These are phyloP conservation scores for Drosophila asahinai DNA, from an alignment of 1,140 invertebrate genomes.

Conservation along the genomic window DNA sequence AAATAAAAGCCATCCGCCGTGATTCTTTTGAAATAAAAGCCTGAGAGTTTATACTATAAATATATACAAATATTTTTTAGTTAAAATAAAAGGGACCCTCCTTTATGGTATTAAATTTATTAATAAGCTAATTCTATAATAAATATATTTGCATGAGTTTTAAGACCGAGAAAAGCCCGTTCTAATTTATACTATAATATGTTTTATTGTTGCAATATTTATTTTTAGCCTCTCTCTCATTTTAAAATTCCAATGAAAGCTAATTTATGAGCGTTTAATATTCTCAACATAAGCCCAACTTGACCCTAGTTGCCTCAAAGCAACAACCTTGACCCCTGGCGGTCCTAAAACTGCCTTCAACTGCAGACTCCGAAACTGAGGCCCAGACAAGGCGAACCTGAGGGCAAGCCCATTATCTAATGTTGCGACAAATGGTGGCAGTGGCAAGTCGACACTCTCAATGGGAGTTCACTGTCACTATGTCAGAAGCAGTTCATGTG, in stretches of 20 bases:
- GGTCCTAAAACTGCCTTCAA: slow-evolving; percentile 19
- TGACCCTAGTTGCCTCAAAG: slow-evolving; percentile 1
- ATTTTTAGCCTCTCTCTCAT: neutral
- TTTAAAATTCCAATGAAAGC: neutral
- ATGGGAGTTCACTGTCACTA: slow-evolving; percentile 69
- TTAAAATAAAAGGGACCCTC: no score
- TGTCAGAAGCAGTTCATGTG: slow-evolving; percentile 55
- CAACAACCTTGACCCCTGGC: slow-evolving; percentile 61
- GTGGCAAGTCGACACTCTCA: slow-evolving; percentile 34
- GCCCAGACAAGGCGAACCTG: slow-evolving; percentile 13
- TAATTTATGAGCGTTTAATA: slow-evolving; percentile 3
- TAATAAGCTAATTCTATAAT: no score
- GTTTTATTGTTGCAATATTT: neutral
- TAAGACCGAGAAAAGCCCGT: neutral
- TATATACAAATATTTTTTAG: no score
- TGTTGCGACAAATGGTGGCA: slow-evolving; percentile 42
- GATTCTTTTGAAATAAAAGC: no score
- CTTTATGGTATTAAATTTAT: no score
- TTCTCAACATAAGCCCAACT: slow-evolving; percentile 8
- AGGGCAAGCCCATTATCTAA: slow-evolving; percentile 68
- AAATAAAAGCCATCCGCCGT: no score
- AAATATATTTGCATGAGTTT: neutral
- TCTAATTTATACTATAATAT: neutral
- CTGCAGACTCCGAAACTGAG: slow-evolving; percentile 16
- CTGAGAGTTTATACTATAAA: no score